Evolutionary conservation across 2,113 vertebrate genomes (phyloP), one percentile per base, ranked within the genome.

Genomic region (Thamnophis sirtalis): DNA sequence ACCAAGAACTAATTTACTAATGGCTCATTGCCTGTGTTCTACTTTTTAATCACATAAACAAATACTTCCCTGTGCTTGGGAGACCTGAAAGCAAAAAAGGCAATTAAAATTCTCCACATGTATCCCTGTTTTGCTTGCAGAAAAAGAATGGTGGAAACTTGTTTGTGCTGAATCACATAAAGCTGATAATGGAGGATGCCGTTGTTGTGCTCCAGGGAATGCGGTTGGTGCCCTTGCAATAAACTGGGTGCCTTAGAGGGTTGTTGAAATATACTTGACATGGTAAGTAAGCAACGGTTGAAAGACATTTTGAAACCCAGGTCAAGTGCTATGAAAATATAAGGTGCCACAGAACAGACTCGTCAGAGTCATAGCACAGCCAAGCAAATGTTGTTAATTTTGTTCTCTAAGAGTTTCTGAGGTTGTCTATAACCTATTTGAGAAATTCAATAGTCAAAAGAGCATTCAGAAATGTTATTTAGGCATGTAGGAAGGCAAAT

Each of bases 251-350:
- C 15, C 90, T 51, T 54, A 0, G 5, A 33, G 28, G 11, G 7
- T 89, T 94, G 56, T 84, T 87, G 87, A 88, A 84, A 19, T 93
- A 88, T 87, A 90, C 92, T 92, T 26, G 21, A 91, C 93, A 84
- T 60, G 48, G 55, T 89, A 88, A 92, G 48, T 55, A 53, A 86
- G 49, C 55, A 89, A 33, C 9, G 15, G 19, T 4, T 85, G 91
- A 63, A 89, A 24, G 22, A 28, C 26, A 33, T 53, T 92, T 60
- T 28, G 84, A 89, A 24, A 56, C 28, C 26, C 33, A n/a, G 33
- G 73, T 33, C 49, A 85, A 63, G 22, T 22, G 51, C 22, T 73
- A 17, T 51, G 58, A 68, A 87, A 43, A 53, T 50, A 43, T 26
- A 28, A 87, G 9, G 6, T 38, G 26, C 73, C 19, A 43, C 73